phyloP scores from a whole-genome alignment of 2,797 vertebrate species.

The Lithobates pipiens region DNA sequence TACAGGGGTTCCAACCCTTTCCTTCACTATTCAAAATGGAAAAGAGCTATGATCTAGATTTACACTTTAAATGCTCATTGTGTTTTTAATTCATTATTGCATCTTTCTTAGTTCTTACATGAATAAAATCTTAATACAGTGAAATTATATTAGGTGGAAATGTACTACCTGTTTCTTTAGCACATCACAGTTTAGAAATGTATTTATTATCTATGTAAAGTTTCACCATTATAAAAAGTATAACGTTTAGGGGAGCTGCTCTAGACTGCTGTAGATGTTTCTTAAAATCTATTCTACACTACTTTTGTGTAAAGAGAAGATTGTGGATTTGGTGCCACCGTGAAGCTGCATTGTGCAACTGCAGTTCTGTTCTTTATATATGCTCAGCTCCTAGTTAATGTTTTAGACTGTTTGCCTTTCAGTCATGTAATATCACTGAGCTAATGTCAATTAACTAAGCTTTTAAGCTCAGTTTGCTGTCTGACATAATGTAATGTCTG shows the following conservation, averaged over 20 bases:
- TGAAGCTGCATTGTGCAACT: conserved; percentile 53
- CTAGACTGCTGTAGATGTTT: not conserved
- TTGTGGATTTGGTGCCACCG: conserved; percentile 57
- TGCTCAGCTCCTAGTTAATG: not conserved
- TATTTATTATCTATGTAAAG: not conserved
- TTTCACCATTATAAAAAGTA: not conserved
- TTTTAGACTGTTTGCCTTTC: conserved; percentile 18
- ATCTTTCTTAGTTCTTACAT: too few relatives aligned
- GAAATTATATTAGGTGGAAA: too few relatives aligned
- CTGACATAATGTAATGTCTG: conserved; percentile 28
- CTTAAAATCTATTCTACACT: not conserved
- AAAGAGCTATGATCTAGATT: too few relatives aligned
- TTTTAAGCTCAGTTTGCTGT: conserved; percentile 18
- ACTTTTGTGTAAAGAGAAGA: conserved; percentile 21
- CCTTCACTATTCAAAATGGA: too few relatives aligned
- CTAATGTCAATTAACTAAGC: conserved; percentile 44
- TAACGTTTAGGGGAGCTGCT: not conserved
- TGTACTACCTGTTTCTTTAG: too few relatives aligned
- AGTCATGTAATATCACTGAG: conserved; percentile 11
- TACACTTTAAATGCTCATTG: too few relatives aligned
- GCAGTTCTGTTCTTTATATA: conserved; percentile 15
- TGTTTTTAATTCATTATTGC: too few relatives aligned
- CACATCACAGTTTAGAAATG: too few relatives aligned
- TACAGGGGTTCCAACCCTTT: too few relatives aligned
- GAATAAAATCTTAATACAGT: too few relatives aligned